Evolutionary conservation across 2,888 invertebrate genomes (phyloP), one percentile per base, ranked within the genome.

Genomic region (Catocala fraxini): DNA sequence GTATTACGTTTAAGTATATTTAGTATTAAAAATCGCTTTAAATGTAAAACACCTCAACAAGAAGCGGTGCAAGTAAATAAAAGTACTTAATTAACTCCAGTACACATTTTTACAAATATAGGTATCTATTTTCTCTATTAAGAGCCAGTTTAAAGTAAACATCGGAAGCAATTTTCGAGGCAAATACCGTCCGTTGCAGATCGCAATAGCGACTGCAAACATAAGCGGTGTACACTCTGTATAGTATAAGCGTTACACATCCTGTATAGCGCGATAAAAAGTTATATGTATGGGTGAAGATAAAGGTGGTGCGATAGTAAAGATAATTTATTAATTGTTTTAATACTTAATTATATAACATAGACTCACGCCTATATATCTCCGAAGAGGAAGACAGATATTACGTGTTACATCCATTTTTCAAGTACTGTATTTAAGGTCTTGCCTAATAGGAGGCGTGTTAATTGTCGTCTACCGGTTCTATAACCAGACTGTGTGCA

Each of bases 131-230:
- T 70, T 53, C 34, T 60, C 41, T 67, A 59, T 62, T 67, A 65
- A 60, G 46, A 56, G 42, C 56, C 9, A 41, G 49, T 56, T 65
- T 60, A 65, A 71, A 71, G 71, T 71, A 77, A 82, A 80, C 74
- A 80, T 75, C 71, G 74, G 75, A 81, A 81, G 74, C 80, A 81
- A 83, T 83, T 81, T 80, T 65, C 71, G 65, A 71, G 65, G 77
- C 77, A 81, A 82, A 83, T 83, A 81, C 77, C 70, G 73, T 77
- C 70, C 77, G 75, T 76, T 72, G 73, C 71, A 79, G 72, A 82
- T 82, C 77, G 77, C 78, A 82, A 84, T 84, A 84, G 76, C 70
- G 49, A 60, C 66, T 63, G 72, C 70, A 78, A 80, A 78, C 52
- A 76, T 71, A 75, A 69, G 42, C 66, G 42, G 57, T 43, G 57